These are phyloP conservation scores for Centropyge bicolor DNA, from an alignment of 2,797 vertebrate species.

Conservation along the genomic window DNA sequence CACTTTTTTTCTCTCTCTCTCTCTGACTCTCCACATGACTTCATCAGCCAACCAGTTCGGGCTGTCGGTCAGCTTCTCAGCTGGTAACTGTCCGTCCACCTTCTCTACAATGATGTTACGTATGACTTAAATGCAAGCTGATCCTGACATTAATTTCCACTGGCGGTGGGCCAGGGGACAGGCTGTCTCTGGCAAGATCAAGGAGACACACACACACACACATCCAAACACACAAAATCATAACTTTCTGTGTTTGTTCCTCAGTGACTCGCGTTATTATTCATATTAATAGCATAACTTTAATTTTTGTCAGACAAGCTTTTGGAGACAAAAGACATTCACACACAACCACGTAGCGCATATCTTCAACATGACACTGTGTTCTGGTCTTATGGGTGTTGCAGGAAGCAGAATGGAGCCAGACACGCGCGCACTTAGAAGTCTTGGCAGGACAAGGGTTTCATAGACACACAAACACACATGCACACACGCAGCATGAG, in stretches of 20 bases:
- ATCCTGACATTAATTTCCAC: slow-evolving; percentile 75
- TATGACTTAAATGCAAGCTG: slow-evolving; percentile 77
- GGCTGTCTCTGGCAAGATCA: slow-evolving; percentile 75
- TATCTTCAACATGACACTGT: slow-evolving; percentile 70
- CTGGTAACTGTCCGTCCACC: slow-evolving; percentile 60
- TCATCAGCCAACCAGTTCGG: slow-evolving; percentile 51
- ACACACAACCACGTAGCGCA: slow-evolving; percentile 32
- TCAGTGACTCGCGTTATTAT: slow-evolving; percentile 4
- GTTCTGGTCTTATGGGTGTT: slow-evolving; percentile 69
- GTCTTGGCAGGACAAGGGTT: slow-evolving; percentile 59
- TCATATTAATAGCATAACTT: slow-evolving; percentile 7
- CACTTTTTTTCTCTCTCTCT: neutral
- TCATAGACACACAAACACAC: slow-evolving; percentile 23
- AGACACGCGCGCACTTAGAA: slow-evolving; percentile 62
- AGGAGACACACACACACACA: slow-evolving; percentile 17
- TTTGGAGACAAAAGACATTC: neutral
- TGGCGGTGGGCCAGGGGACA: slow-evolving; percentile 76
- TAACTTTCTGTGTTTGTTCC: slow-evolving; percentile 8
- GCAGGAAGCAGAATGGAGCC: slow-evolving; percentile 68
- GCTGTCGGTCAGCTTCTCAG: slow-evolving; percentile 46
- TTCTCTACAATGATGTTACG: slow-evolving; percentile 63
- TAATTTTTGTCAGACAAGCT: slow-evolving; percentile 9
- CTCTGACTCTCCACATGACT: slow-evolving; percentile 42
- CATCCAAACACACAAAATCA: neutral
- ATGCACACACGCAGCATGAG: slow-evolving; percentile 26